These are phyloP conservation scores for Poecilia latipinna DNA, from an alignment of 2,113 vertebrate genomes.

Conservation along the genomic window DNA sequence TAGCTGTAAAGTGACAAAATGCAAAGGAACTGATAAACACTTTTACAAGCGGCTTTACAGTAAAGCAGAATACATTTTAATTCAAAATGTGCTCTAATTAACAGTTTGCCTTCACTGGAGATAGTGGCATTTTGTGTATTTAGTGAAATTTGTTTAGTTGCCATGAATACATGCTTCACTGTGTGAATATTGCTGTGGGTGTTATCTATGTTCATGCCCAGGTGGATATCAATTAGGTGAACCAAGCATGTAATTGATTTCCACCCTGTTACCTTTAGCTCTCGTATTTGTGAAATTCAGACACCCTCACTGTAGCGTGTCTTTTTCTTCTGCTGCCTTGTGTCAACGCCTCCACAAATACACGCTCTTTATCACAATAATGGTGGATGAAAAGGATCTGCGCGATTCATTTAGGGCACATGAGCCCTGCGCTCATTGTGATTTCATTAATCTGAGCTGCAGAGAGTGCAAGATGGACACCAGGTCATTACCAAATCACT, in stretches of 20 bases:
- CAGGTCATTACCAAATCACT: conserved; percentile 48
- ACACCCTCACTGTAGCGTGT: conserved; percentile 30
- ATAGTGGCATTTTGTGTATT: conserved; percentile 40
- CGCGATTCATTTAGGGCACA: conserved; percentile 48
- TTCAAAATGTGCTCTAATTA: not conserved
- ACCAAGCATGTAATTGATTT: conserved; percentile 83
- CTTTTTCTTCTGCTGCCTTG: conserved; percentile 36
- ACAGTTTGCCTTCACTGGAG: not conserved
- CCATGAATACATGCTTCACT: conserved; percentile 47
- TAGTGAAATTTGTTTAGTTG: conserved; percentile 33
- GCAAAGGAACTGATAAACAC: too few species aligned
- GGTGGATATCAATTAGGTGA: conserved; percentile 82
- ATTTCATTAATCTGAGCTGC: conserved; percentile 52
- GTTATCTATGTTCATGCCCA: conserved; percentile 77
- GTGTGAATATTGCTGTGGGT: conserved; percentile 56
- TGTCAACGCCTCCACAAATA: conserved; percentile 61
- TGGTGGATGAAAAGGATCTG: conserved; percentile 45
- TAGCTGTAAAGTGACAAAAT: too few species aligned
- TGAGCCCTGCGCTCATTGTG: conserved; percentile 27
- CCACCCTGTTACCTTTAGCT: conserved; percentile 75
- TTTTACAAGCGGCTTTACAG: not conserved
- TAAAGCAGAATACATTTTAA: not conserved
- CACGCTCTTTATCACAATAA: conserved; percentile 53
- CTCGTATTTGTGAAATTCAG: conserved; percentile 63
- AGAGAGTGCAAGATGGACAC: conserved; percentile 27